Evolutionary conservation across 2,797 vertebrate species (phyloP).

Genomic region (Taeniopygia guttata): DNA sequence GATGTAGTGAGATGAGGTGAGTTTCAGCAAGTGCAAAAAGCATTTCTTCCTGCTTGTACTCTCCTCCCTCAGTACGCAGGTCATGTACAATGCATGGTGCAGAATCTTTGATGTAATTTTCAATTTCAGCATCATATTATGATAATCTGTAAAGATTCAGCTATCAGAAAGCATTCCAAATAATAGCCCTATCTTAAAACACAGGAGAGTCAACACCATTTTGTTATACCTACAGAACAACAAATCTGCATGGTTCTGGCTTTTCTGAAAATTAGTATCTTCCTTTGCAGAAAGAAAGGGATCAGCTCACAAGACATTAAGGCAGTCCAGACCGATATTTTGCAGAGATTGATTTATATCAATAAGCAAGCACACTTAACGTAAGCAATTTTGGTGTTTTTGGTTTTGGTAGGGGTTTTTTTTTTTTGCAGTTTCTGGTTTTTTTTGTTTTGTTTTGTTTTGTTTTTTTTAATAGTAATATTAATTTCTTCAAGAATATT

Average conservation of each 20-base stretch:
- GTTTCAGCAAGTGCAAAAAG: not conserved
- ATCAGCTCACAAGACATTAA: not conserved
- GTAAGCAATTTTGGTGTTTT: not conserved
- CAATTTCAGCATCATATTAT: constrained; percentile 3
- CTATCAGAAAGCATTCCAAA: not conserved
- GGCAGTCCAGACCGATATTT: not conserved
- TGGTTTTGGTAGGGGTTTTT: no score
- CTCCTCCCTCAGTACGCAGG: not conserved
- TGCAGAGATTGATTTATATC: not conserved
- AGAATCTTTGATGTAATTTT: constrained; percentile 4
- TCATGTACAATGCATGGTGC: not conserved
- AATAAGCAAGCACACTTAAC: not conserved
- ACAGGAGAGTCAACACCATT: not conserved
- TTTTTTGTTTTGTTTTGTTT: not conserved
- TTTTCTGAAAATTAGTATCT: not conserved
- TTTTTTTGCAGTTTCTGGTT: not conserved
- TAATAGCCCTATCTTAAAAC: not conserved
- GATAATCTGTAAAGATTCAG: not conserved
- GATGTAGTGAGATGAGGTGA: not conserved
- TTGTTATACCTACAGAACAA: not conserved
- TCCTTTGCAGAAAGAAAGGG: not conserved
- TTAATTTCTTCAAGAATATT: not conserved
- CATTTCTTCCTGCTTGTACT: not conserved
- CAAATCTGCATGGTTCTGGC: not conserved
- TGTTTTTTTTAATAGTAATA: not conserved